These are phyloP conservation scores for Diacarnus erythraeanus DNA, from an alignment of 37 sponge, comb jelly and placozoan genomes.

Conservation along the genomic window DNA sequence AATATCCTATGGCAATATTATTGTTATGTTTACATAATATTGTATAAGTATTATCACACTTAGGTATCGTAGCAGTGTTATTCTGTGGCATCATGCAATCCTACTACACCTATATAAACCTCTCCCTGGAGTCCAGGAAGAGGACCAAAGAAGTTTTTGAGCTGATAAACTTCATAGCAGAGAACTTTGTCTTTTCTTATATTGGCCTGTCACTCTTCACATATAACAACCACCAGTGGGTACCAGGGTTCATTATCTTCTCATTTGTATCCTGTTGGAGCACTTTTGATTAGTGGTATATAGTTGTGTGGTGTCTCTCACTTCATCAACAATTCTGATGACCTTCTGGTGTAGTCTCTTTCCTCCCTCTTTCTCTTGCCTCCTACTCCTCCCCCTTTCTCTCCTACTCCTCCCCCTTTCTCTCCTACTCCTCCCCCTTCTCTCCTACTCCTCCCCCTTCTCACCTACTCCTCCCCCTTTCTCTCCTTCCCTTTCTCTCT, in stretches of 20 bases:
- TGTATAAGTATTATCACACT: constrained; percentile 8
- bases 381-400: background rate
- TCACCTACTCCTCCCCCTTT: background rate
- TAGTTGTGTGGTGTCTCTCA: too few relatives aligned
- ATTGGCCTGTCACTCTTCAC: constrained; percentile 95
- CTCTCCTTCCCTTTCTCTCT: background rate
- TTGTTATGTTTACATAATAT: too few relatives aligned
- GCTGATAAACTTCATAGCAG: constrained; percentile 90
- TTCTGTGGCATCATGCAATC: constrained; percentile 97
- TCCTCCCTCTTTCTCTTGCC: background rate
- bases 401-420: background rate
- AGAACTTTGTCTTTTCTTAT: constrained; percentile 97
- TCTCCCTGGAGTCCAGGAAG: constrained; percentile 76
- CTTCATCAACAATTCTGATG: background rate
- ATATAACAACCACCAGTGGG: constrained; percentile 84
- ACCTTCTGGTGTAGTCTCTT: background rate
- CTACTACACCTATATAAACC: constrained; percentile 94
- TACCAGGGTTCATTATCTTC: constrained; percentile 88
- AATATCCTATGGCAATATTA: too few relatives aligned
- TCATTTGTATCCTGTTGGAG: constrained; percentile 80
- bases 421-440: background rate
- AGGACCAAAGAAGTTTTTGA: constrained; percentile 92
- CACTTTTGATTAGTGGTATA: background rate
- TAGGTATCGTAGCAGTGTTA: constrained; percentile 96
- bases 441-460: background rate